A percentile compares a stretch with the other conserved stretches of the same genome.
These are phyloP conservation scores for Poecile montanus DNA, from an alignment of 2,797 vertebrate genomes.

Conservation along the genomic window DNA sequence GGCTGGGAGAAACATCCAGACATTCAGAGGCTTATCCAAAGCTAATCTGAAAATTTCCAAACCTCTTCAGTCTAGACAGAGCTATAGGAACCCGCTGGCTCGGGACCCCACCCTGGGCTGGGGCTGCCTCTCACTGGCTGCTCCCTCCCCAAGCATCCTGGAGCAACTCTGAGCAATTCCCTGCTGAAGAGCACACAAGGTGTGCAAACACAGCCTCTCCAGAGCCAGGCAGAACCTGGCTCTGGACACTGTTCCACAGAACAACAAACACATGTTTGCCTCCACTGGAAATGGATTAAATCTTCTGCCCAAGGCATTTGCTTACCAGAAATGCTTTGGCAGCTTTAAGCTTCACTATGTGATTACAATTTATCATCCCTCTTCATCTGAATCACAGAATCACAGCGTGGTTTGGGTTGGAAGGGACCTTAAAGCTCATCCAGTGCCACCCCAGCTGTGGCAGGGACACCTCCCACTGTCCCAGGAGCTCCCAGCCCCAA, in stretches of 20 bases:
- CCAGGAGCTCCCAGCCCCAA: background rate
- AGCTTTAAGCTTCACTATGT: background rate
- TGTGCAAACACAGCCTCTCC: background rate
- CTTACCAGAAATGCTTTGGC: background rate
- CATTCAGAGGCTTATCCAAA: conserved; percentile 60
- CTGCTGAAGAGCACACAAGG: background rate
- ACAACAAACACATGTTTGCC: background rate
- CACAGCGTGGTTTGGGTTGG: background rate
- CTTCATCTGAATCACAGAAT: background rate
- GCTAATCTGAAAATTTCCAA: conserved; percentile 55
- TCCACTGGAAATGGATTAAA: background rate
- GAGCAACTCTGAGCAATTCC: background rate
- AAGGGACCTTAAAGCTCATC: background rate
- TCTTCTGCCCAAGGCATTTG: background rate
- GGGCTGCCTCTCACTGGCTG: background rate
- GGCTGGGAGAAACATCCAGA: conserved; percentile 17
- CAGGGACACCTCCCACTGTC: background rate
- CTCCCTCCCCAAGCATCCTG: background rate
- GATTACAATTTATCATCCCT: background rate
- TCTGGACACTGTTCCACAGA: background rate
- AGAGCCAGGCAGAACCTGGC: background rate
- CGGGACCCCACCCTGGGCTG: background rate
- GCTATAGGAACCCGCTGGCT: conserved; percentile 27
- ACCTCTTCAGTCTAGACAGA: background rate
- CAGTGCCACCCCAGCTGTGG: background rate